Evolutionary conservation across 2,888 invertebrate species (phyloP).

Genomic region (Nomada flava): DNA sequence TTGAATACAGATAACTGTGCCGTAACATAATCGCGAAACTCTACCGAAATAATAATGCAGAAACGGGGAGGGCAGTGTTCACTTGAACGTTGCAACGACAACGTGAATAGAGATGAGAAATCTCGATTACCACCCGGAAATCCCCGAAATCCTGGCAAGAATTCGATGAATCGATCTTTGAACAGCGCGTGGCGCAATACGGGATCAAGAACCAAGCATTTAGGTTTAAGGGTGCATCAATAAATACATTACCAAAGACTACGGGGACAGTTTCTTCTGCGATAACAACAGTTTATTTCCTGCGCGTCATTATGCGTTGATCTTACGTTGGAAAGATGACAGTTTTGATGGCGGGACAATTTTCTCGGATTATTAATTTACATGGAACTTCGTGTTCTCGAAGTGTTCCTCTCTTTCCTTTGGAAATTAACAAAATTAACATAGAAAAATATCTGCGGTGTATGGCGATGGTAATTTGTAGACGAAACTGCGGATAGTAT

Average conservation of each 20-base stretch:
- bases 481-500: too few relatives aligned
- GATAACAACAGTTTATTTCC: not conserved
- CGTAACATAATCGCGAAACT: conserved; percentile 69
- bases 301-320: conserved; percentile 29
- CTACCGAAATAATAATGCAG: conserved; percentile 48
- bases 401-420: too few relatives aligned
- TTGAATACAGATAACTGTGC: conserved; percentile 74
- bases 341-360: too few relatives aligned
- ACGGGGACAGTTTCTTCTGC: conserved; percentile 1
- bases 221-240: not conserved
- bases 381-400: not conserved
- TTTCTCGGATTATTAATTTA: not conserved
- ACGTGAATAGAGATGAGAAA: not conserved
- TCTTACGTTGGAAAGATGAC: not conserved
- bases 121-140: too few relatives aligned
- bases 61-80: conserved; percentile 7
- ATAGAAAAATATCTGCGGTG: too few relatives aligned
- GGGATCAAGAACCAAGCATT: not conserved
- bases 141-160: too few relatives aligned
- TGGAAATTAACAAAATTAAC: too few relatives aligned
- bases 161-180: conserved; percentile 4
- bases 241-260: conserved; percentile 26
- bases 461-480: too few relatives aligned
- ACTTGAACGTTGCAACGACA: conserved; percentile 1
- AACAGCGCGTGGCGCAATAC: not conserved